phyloP scores from a whole-genome alignment of 2,888 invertebrate species.

The Antitype chi region DNA sequence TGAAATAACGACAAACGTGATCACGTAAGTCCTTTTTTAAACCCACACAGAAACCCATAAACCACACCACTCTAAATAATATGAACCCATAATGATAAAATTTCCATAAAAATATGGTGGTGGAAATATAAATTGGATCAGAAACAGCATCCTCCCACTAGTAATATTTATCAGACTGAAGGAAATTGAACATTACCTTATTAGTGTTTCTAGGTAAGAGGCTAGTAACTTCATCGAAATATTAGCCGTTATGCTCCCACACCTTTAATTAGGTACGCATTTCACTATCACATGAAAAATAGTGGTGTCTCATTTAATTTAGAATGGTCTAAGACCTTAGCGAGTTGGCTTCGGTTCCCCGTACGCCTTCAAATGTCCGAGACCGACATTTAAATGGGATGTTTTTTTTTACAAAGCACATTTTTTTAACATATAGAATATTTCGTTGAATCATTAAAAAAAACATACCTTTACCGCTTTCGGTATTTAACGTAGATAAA shows the following conservation, averaged over 20 bases:
- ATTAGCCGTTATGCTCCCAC: neutral
- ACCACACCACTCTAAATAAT: conserved; percentile 33
- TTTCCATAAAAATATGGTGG: conserved; percentile 45
- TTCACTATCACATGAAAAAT: neutral
- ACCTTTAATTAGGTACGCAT: neutral
- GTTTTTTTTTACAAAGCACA: too few relatives aligned
- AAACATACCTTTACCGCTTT: too few relatives aligned
- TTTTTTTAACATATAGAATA: too few relatives aligned
- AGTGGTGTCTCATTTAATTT: too few relatives aligned
- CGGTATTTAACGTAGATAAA: too few relatives aligned
- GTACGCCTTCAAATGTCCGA: too few relatives aligned
- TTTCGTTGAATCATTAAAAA: too few relatives aligned
- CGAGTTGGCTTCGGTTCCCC: too few relatives aligned
- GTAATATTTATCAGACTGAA: conserved; percentile 9
- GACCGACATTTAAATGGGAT: too few relatives aligned
- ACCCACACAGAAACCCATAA: conserved; percentile 21
- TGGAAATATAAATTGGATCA: conserved; percentile 55
- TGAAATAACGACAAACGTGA: conserved; percentile 4
- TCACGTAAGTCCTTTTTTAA: conserved; percentile 5
- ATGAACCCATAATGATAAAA: conserved; percentile 27
- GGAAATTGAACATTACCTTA: conserved; percentile 49
- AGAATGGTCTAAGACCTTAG: too few relatives aligned
- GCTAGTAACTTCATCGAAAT: conserved; percentile 1
- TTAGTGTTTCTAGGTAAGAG: conserved; percentile 37
- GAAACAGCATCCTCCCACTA: conserved; percentile 35